Conservation (phyloP, 2,113 vertebrate genomes). For the Oreochromis spilurus region DNA sequence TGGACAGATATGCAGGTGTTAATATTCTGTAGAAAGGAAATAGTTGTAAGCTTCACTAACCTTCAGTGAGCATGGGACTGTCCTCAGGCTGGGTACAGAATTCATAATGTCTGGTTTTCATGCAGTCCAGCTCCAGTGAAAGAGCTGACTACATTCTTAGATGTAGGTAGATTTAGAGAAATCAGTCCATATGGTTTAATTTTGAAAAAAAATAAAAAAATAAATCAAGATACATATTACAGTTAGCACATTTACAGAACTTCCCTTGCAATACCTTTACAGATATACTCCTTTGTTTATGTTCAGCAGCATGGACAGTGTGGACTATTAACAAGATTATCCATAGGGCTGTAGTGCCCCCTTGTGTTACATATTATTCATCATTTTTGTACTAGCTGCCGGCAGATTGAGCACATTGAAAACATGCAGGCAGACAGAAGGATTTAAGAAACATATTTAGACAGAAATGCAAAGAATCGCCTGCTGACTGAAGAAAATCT, state of each 20-base stretch:
- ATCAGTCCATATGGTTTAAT: not conserved
- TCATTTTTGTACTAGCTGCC: not conserved
- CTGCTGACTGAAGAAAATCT: not conserved
- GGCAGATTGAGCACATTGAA: not conserved
- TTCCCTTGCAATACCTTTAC: not conserved
- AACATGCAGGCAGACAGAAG: not conserved
- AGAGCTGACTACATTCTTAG: not conserved
- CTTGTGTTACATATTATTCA: constrained; percentile 37
- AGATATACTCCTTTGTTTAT: constrained; percentile 4
- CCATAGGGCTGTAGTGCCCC: constrained; percentile 41
- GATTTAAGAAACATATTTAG: not conserved
- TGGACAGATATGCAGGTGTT: constrained; percentile 46
- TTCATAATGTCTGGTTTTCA: constrained; percentile 5
- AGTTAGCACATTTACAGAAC: not conserved
- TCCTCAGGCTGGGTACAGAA: not conserved
- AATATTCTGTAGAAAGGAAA: constrained; percentile 54
- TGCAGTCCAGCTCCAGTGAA: not conserved
- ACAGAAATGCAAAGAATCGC: not conserved
- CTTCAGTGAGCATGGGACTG: constrained; percentile 1
- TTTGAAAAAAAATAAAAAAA: not conserved
- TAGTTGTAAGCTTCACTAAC: constrained; percentile 33
- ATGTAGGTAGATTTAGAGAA: not conserved
- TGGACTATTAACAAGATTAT: not conserved
- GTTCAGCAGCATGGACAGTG: not conserved
- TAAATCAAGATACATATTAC: not conserved